These are phyloP conservation scores for Notarius quadriscutis DNA, from an alignment of 2,113 vertebrate genomes.

Conservation along the genomic window DNA sequence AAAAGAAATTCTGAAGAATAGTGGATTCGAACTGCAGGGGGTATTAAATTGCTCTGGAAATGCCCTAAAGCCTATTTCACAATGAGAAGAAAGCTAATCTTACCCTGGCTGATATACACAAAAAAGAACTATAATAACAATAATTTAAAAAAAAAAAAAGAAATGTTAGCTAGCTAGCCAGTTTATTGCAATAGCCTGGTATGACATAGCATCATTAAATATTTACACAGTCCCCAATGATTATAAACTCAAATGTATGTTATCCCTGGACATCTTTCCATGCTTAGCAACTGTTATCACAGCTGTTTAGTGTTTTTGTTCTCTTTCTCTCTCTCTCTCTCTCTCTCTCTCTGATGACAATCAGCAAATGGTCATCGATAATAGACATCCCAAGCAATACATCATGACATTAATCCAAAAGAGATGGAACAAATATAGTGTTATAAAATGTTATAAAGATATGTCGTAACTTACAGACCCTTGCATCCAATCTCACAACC, in stretches of 20 bases:
- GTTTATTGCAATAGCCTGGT: neutral
- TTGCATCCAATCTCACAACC: neutral
- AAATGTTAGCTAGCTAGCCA: neutral
- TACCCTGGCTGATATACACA: neutral
- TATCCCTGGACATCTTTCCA: neutral
- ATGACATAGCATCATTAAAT: neutral
- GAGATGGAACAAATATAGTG: neutral
- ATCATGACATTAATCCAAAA: neutral
- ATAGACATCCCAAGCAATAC: neutral
- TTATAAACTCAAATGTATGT: neutral
- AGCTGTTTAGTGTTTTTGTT: constrained; percentile 4
- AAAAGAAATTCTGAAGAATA: neutral
- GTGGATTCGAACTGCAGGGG: neutral
- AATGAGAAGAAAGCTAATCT: neutral
- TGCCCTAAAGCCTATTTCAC: neutral
- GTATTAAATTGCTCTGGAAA: neutral
- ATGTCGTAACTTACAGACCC: neutral
- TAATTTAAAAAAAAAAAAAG: too few relatives aligned
- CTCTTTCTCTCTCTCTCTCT: neutral
- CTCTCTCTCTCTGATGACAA: neutral
- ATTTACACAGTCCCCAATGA: neutral
- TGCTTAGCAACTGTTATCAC: neutral
- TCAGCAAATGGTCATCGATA: neutral
- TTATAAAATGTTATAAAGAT: neutral
- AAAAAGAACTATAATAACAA: too few relatives aligned